Conservation (phyloP, 2,113 vertebrate genomes). For the Mionectes macconnelli region DNA sequence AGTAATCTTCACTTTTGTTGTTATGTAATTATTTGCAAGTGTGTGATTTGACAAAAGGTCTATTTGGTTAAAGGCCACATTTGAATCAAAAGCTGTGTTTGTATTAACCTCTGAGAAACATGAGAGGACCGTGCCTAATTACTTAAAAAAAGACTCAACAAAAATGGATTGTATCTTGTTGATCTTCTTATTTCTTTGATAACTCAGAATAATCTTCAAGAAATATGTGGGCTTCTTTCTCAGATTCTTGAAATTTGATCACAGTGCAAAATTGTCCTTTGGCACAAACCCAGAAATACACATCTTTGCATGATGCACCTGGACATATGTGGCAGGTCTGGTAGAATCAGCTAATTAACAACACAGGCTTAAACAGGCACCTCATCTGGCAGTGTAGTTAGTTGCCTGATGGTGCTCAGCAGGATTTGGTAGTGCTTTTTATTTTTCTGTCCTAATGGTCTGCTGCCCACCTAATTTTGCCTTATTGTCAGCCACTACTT, state of each 20-base stretch:
- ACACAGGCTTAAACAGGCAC: slow-evolving; percentile 88
- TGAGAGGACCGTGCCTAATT: slow-evolving; percentile 79
- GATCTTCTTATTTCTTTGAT: slow-evolving; percentile 78
- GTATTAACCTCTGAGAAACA: slow-evolving; percentile 73
- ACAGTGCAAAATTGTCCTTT: slow-evolving; percentile 79
- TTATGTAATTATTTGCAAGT: slow-evolving; percentile 71
- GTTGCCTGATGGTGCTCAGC: slow-evolving; percentile 88
- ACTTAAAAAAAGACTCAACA: slow-evolving; percentile 65
- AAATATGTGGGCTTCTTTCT: slow-evolving; percentile 76
- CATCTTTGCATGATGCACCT: slow-evolving; percentile 84
- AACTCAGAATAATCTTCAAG: slow-evolving; percentile 78
- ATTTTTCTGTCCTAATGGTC: slow-evolving; percentile 87
- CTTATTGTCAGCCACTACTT: slow-evolving; percentile 89
- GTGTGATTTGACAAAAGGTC: slow-evolving; percentile 64
- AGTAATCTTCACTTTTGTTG: slow-evolving; percentile 64
- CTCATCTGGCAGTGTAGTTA: slow-evolving; percentile 86
- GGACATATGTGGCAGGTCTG: slow-evolving; percentile 83
- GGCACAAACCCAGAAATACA: slow-evolving; percentile 76
- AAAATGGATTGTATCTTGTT: slow-evolving; percentile 76
- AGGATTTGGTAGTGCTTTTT: slow-evolving; percentile 86
- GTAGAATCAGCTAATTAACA: slow-evolving; percentile 90
- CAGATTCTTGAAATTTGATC: slow-evolving; percentile 80
- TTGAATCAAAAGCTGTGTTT: slow-evolving; percentile 71
- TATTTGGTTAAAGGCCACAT: slow-evolving; percentile 67
- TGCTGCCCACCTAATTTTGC: slow-evolving; percentile 89